A percentile compares a stretch with the other conserved stretches of the same genome.
Evolutionary conservation across 2,888 invertebrate species (phyloP).

Genomic region (Listrodromus nycthemerus): DNA sequence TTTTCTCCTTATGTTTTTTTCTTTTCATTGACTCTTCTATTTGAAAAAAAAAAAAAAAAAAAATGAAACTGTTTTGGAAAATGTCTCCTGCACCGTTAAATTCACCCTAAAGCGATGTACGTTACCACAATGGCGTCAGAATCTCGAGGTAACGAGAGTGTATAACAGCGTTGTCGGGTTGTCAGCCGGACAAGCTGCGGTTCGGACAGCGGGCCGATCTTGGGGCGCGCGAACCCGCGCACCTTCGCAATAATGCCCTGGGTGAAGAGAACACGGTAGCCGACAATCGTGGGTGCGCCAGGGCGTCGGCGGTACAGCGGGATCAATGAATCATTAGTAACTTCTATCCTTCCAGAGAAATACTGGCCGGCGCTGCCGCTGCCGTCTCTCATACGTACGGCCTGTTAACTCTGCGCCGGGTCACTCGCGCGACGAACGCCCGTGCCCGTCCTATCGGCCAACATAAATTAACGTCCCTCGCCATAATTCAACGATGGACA

Average conservation of each 20-base stretch:
- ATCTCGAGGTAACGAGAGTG: not conserved
- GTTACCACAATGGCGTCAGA: not conserved
- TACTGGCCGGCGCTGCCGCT: conserved; percentile 3
- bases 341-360: conserved; percentile 30
- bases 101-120: not conserved
- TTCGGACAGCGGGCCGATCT: conserved; percentile 22
- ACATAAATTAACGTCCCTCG: conserved; percentile 76
- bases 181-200: conserved; percentile 39
- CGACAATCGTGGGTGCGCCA: conserved; percentile 62
- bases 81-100: not conserved
- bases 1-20: no score
- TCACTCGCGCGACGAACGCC: conserved; percentile 44
- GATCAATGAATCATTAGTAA: conserved; percentile 78
- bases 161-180: conserved; percentile 24
- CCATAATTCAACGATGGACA: conserved; percentile 75
- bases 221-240: conserved; percentile 33
- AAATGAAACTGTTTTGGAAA: not conserved
- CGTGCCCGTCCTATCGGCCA: conserved; percentile 63
- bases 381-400: not conserved
- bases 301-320: conserved; percentile 59
- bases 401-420: conserved; percentile 29
- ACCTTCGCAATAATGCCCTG: conserved; percentile 53
- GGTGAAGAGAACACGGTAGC: conserved; percentile 58
- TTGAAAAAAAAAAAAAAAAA: not conserved
- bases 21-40: no score